Percentiles rank a stretch among this genome's conserved stretches.
Evolutionary conservation across 2,113 vertebrate species (phyloP).

Genomic region (Pedionomus torquatus): DNA sequence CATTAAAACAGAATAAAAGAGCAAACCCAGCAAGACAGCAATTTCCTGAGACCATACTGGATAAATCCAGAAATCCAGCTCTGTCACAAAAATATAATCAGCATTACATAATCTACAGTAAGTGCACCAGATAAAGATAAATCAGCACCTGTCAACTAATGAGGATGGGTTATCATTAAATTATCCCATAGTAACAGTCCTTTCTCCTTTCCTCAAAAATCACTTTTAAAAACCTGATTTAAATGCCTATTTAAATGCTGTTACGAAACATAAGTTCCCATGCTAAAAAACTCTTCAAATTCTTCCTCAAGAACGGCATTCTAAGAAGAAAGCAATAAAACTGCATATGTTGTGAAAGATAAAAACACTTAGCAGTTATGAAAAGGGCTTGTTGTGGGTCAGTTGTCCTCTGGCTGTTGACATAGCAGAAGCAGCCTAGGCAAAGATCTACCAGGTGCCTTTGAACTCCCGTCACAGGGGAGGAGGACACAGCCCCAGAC

Average conservation of each 20-base stretch:
- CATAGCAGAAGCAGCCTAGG: background rate
- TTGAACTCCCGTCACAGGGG: background rate
- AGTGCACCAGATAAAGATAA: background rate
- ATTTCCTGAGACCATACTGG: background rate
- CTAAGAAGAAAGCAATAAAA: background rate
- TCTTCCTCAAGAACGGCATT: background rate
- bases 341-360: background rate
- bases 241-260: background rate
- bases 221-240: background rate
- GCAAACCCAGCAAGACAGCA: background rate
- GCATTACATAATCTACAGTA: background rate
- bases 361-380: background rate
- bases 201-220: slow-evolving; percentile 11
- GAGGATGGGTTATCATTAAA: slow-evolving; percentile 12
- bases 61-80: slow-evolving; percentile 26
- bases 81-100: background rate
- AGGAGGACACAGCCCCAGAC: background rate
- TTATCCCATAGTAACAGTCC: background rate
- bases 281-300: background rate
- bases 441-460: background rate
- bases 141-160: slow-evolving; percentile 30
- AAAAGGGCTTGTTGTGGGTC: background rate
- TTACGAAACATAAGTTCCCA: background rate
- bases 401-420: background rate
- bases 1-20: background rate